Percentiles rank a stretch among this genome's conserved stretches.
phyloP scores from a whole-genome alignment of 2,888 invertebrate species.

The Ecliptopera silaceata region DNA sequence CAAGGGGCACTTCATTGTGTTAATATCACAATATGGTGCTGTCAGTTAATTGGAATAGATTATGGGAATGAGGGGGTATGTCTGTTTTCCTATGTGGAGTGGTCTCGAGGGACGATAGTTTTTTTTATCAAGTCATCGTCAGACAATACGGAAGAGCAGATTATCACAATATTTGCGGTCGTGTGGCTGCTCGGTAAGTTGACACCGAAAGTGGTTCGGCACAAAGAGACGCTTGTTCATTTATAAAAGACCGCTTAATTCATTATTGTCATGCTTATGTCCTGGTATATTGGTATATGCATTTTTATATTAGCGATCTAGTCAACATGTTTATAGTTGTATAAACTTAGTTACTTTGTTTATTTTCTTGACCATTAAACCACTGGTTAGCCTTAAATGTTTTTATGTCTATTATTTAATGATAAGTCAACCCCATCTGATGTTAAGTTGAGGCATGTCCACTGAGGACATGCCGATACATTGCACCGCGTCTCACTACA shows the following conservation, averaged over 20 bases:
- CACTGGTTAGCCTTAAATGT: too few species aligned
- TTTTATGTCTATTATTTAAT: too few species aligned
- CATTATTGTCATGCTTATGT: conserved; percentile 33
- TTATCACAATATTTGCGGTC: conserved; percentile 81
- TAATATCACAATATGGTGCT: conserved; percentile 82
- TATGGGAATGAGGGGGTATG: conserved; percentile 79
- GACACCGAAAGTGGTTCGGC: conserved; percentile 58
- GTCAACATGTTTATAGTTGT: too few species aligned
- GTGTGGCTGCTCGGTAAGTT: conserved; percentile 66
- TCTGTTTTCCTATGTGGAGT: conserved; percentile 58
- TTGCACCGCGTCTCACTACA: too few species aligned
- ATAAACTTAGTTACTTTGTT: too few species aligned
- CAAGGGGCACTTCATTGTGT: conserved; percentile 73
- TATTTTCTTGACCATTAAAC: too few species aligned
- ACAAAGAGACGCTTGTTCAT: conserved; percentile 50
- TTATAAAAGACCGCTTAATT: conserved; percentile 46
- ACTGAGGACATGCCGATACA: too few species aligned
- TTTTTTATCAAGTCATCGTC: conserved; percentile 80
- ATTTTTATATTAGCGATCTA: too few species aligned
- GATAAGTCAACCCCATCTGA: too few species aligned
- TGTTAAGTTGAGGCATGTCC: too few species aligned
- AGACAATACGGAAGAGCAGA: conserved; percentile 71
- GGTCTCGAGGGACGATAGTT: conserved; percentile 68
- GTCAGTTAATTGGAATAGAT: conserved; percentile 84
- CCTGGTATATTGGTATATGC: too few species aligned